Conservation (phyloP, 2,113 vertebrate species). For the Mus musculus region GRCm39 chr7:144820501-144821000, state of each 20-base stretch:
- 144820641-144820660: rapidly evolving
- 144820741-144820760: rapidly evolving
- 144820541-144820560: constrained; percentile 89
- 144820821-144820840: rapidly evolving
- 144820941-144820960: not conserved
- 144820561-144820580: constrained; percentile 89
- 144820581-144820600: constrained; percentile 85
- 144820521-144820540: constrained; percentile 89
- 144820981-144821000: not conserved
- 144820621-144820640: not conserved
- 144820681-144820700: not conserved
- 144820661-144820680: rapidly evolving
- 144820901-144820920: not conserved
- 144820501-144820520: constrained; percentile 82
- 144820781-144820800: not conserved
- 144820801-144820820: not conserved
- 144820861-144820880: rapidly evolving
- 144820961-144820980: not conserved
- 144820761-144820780: not conserved
- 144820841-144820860: rapidly evolving
- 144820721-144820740: rapidly evolving
- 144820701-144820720: rapidly evolving
- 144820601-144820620: not conserved
- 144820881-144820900: rapidly evolving
- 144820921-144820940: not conserved